A percentile compares a stretch with the other conserved stretches of the same genome.
Conservation (phyloP, 2,797 vertebrate genomes). For the Bufotes viridis region DNA sequence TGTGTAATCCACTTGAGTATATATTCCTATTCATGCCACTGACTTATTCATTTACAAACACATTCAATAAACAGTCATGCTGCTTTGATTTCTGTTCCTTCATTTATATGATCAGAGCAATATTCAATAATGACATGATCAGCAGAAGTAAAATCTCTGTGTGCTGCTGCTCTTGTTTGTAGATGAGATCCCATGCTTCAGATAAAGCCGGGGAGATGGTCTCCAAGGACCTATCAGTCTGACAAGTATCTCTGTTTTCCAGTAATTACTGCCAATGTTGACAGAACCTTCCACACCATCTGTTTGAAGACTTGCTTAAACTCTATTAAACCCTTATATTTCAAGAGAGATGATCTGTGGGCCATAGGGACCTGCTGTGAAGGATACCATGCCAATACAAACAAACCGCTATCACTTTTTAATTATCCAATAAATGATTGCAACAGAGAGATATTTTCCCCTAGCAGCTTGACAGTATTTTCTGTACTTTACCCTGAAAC, state of each 20-base stretch:
- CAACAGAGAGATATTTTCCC: neutral
- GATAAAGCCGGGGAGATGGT: constrained; percentile 71
- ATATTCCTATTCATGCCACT: neutral
- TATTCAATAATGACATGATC: constrained; percentile 37
- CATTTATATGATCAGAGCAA: constrained; percentile 18
- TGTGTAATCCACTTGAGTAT: neutral
- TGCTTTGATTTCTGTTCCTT: neutral
- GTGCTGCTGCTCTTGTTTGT: constrained; percentile 50
- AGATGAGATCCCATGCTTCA: constrained; percentile 68
- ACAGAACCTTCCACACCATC: constrained; percentile 96
- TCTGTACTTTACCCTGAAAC: neutral
- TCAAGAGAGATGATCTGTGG: constrained; percentile 85
- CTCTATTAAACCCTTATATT: constrained; percentile 90
- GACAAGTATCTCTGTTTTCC: constrained; percentile 90
- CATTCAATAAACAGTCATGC: constrained; percentile 4
- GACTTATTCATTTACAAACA: neutral
- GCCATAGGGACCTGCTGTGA: constrained; percentile 80
- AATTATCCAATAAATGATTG: constrained; percentile 61
- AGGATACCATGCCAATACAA: constrained; percentile 70
- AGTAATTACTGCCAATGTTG: constrained; percentile 90
- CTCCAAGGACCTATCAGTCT: constrained; percentile 88
- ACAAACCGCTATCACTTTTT: constrained; percentile 58
- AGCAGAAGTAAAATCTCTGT: constrained; percentile 60
- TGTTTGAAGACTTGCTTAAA: constrained; percentile 85
- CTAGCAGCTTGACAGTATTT: neutral